phyloP scores from a whole-genome alignment of 2,113 vertebrate genomes.

The Spea multiplicata region DNA sequence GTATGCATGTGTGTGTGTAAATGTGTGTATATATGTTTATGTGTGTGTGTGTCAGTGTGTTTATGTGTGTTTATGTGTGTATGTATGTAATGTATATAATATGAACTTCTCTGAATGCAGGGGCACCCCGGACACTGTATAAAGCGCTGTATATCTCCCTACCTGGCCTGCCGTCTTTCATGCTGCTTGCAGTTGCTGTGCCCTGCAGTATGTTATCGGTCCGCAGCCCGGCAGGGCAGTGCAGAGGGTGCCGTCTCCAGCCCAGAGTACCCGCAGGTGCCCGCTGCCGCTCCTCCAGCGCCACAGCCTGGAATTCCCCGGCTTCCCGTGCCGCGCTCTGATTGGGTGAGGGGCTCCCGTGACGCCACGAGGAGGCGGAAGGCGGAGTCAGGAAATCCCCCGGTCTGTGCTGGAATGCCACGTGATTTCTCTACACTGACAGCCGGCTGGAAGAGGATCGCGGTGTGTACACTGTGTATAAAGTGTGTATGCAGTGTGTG shows the following conservation, averaged over 20 bases:
- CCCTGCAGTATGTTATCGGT: background rate
- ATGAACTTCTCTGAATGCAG: too few relatives aligned
- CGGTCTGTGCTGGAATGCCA: background rate
- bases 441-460: background rate
- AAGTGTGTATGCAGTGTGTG: background rate
- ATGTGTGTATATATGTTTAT: too few relatives aligned
- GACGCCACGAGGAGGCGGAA: background rate
- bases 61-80: too few relatives aligned
- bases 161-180: constrained; percentile 32
- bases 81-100: too few relatives aligned
- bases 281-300: background rate
- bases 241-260: background rate
- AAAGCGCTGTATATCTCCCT: background rate
- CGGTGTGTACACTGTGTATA: background rate
- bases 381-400: constrained; percentile 30
- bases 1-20: too few relatives aligned
- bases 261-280: background rate
- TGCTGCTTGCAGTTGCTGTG: background rate
- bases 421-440: constrained; percentile 21
- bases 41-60: too few relatives aligned
- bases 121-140: too few relatives aligned
- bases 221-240: background rate
- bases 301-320: constrained; percentile 37
- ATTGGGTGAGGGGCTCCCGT: constrained; percentile 2
- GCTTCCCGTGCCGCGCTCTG: background rate